Evolutionary conservation across 2,797 vertebrate species (phyloP).

Genomic region (Calcarius lapponicus): DNA sequence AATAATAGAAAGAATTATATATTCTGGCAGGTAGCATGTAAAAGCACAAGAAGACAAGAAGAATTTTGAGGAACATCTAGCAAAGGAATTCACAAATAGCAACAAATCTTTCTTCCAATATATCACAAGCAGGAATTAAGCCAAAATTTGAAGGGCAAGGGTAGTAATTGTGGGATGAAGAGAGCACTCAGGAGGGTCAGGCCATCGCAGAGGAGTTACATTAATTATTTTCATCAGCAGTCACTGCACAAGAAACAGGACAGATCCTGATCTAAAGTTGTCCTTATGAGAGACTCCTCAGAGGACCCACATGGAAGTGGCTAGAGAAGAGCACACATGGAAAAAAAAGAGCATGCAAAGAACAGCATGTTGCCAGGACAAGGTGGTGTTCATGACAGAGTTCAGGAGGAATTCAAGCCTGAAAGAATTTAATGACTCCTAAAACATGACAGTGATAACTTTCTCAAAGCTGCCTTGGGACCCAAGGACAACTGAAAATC

Average conservation of each 20-base stretch:
- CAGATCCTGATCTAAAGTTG: background rate
- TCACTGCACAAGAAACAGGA: background rate
- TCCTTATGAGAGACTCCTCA: background rate
- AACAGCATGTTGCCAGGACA: background rate
- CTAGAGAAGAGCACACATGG: background rate
- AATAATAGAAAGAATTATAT: background rate
- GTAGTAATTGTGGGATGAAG: background rate
- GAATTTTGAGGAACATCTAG: background rate
- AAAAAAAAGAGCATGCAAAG: background rate
- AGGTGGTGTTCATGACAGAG: background rate
- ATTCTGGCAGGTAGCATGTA: background rate
- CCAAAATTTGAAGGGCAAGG: background rate
- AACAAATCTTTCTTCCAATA: background rate
- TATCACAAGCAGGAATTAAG: background rate
- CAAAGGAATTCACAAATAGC: background rate
- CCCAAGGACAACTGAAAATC: background rate
- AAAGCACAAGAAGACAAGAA: background rate
- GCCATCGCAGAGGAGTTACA: background rate
- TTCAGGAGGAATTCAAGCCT: background rate
- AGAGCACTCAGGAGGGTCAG: background rate
- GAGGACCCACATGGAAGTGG: fast-evolving
- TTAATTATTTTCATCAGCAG: background rate
- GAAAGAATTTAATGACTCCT: background rate
- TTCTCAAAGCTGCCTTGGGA: background rate
- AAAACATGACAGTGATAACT: background rate